Conservation (phyloP, 2,888 invertebrate genomes). For the Xylota segnis region DNA sequence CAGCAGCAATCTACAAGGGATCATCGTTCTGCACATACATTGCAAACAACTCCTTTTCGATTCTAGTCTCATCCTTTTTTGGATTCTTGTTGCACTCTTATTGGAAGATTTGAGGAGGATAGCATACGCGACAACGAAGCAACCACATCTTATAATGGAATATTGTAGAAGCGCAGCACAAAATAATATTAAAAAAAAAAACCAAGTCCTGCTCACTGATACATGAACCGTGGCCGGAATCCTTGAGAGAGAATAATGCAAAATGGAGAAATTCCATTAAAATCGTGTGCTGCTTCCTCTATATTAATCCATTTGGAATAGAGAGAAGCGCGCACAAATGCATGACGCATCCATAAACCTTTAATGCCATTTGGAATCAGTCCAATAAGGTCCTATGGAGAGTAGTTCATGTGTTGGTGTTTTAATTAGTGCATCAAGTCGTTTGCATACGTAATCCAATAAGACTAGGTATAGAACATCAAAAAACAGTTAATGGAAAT, state of each 20-base stretch:
- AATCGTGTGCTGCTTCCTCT: conserved; percentile 15
- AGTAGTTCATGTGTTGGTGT: conserved; percentile 21
- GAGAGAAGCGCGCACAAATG: background rate
- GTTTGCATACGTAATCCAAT: conserved; percentile 5
- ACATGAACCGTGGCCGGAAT: background rate
- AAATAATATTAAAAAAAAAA: background rate
- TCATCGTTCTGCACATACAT: conserved; percentile 14
- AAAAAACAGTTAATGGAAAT: background rate
- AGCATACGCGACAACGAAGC: background rate
- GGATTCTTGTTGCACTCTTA: conserved; percentile 2
- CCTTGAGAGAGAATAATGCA: conserved; percentile 24
- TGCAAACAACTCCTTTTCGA: background rate
- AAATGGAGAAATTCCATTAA: conserved; percentile 38
- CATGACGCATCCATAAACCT: conserved; percentile 19
- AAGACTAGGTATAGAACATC: background rate
- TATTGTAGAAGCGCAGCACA: background rate
- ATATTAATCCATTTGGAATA: conserved; percentile 23
- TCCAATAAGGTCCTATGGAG: background rate
- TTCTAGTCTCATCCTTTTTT: too few species aligned
- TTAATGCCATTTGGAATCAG: conserved; percentile 15
- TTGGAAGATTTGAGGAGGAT: conserved; percentile 14
- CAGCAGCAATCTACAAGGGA: conserved; percentile 12
- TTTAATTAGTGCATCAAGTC: conserved; percentile 15
- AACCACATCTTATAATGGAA: conserved; percentile 10
- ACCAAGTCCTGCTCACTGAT: background rate